Evolutionary conservation across 2,888 invertebrate species (phyloP).

Genomic region (Pycnomerus fuliginosus): DNA sequence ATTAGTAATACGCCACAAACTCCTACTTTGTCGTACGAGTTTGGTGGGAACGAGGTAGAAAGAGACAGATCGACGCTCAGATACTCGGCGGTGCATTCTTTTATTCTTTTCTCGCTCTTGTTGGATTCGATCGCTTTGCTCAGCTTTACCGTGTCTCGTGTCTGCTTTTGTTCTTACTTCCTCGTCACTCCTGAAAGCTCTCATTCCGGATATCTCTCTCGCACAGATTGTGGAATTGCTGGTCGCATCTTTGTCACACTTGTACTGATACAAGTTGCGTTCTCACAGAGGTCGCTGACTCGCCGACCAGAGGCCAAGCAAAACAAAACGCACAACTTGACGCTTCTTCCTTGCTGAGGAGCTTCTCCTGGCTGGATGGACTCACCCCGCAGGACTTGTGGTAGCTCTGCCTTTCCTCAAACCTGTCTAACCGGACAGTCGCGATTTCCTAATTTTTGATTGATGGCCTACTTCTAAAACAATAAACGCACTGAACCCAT

Average conservation of each 20-base stretch:
- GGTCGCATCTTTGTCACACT: constrained; percentile 57
- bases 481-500: constrained; percentile 28
- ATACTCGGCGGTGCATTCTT: constrained; percentile 38
- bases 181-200: constrained; percentile 40
- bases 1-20: constrained; percentile 50
- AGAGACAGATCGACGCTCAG: constrained; percentile 11
- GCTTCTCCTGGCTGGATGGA: neutral
- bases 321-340: constrained; percentile 50
- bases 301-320: constrained; percentile 51
- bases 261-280: constrained; percentile 43
- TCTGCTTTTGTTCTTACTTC: constrained; percentile 50
- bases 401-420: too few relatives aligned
- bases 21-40: constrained; percentile 23
- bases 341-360: constrained; percentile 37
- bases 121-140: constrained; percentile 48
- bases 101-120: constrained; percentile 49
- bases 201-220: constrained; percentile 51
- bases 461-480: constrained; percentile 31
- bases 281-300: constrained; percentile 55
- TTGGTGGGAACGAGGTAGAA: constrained; percentile 1
- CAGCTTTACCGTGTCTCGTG: constrained; percentile 48
- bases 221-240: constrained; percentile 55
- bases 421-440: neutral
- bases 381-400: neutral
- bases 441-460: constrained; percentile 34